These are phyloP conservation scores for Phalacrocorax aristotelis DNA, from an alignment of 2,113 vertebrate species.

Conservation along the genomic window DNA sequence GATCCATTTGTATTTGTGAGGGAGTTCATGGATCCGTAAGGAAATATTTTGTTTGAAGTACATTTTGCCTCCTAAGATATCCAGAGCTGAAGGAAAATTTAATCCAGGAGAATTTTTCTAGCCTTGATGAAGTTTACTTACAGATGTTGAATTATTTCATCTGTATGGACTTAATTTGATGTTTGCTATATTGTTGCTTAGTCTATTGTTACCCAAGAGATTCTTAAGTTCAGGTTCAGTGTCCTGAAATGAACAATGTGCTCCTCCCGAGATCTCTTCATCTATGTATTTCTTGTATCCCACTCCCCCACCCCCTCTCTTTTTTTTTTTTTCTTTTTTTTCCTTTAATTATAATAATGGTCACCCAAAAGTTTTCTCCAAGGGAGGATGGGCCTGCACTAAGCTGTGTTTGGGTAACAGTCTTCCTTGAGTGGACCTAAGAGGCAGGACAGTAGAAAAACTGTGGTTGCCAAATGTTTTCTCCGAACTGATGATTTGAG, in stretches of 20 bases:
- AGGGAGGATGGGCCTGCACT: neutral
- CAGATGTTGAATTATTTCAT: neutral
- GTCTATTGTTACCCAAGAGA: neutral
- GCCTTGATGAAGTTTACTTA: neutral
- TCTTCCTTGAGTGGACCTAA: neutral
- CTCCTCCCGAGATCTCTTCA: neutral
- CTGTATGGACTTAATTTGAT: neutral
- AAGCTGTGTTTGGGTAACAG: neutral
- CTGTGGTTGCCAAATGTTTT: neutral
- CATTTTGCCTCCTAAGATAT: neutral
- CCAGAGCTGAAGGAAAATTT: neutral
- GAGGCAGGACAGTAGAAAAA: neutral
- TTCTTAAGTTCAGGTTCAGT: neutral
- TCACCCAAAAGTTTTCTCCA: neutral
- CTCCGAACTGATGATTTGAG: neutral
- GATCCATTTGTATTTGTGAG: neutral
- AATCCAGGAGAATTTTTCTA: neutral
- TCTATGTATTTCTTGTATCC: neutral
- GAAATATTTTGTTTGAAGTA: neutral
- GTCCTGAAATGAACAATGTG: neutral
- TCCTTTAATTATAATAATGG: neutral
- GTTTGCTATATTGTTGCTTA: neutral
- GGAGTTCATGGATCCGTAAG: neutral
- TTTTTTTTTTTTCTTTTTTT: no score
- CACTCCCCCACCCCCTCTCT: no score